These are phyloP conservation scores for Centropus bengalensis DNA, from an alignment of 2,113 vertebrate genomes.

Conservation along the genomic window DNA sequence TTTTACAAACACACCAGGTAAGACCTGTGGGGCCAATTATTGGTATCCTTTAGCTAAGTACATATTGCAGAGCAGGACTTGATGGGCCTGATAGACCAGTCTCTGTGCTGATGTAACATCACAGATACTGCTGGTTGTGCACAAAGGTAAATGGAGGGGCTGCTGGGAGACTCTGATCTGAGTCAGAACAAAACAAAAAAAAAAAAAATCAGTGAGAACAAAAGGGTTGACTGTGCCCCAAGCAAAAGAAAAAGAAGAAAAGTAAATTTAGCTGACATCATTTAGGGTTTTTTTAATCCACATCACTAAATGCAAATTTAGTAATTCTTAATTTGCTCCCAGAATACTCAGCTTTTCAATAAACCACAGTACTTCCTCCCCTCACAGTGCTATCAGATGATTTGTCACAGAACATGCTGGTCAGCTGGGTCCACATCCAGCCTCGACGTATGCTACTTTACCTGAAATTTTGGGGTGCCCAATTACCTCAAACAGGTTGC, in stretches of 20 bases:
- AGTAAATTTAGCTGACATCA: conserved; percentile 40
- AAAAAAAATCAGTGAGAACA: background rate
- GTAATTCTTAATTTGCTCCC: background rate
- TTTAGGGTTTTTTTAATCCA: conserved; percentile 6
- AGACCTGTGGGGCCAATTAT: background rate
- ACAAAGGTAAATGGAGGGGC: background rate
- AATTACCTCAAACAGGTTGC: background rate
- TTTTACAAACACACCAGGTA: background rate
- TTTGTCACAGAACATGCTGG: conserved; percentile 25
- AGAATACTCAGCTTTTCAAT: background rate
- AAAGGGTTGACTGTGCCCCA: background rate
- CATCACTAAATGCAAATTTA: conserved; percentile 54
- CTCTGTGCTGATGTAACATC: background rate
- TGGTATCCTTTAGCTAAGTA: background rate
- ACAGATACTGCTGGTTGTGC: fast-evolving
- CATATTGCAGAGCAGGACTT: background rate
- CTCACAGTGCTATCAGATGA: conserved; percentile 20
- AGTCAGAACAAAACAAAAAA: no score
- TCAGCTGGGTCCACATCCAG: conserved; percentile 50
- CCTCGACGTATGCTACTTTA: background rate
- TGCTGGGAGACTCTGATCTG: background rate
- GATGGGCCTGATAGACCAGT: background rate
- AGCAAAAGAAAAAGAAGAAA: conserved; percentile 17
- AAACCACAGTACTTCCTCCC: conserved; percentile 3
- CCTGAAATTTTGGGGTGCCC: conserved; percentile 15